Evolutionary conservation across 2,888 invertebrate species (phyloP), one percentile per base, ranked within the genome.

Genomic region (Brenthis ino): DNA sequence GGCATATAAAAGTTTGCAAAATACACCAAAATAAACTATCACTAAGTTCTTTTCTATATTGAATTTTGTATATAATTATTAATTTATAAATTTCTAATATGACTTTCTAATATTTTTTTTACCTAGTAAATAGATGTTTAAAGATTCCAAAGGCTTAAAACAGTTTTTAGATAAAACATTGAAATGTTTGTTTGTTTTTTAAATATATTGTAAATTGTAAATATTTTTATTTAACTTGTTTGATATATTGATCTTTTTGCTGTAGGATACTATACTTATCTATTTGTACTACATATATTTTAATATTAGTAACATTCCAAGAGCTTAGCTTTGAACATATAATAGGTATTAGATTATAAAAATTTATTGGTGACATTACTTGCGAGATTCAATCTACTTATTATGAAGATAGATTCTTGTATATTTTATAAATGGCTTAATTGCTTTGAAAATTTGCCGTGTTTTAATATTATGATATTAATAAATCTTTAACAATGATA

Each of bases 281-380:
- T 43, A 1, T 51, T 56, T 51, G 56, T 51, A 43, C 54, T 24
- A 63, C 54, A 24, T 67, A n/a, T 67, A 67, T 56, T 43, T 56
- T 67, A 57, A 20, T 72, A 72, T 16, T 72, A 55, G 74, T 74
- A 65, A 82, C 83, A 83, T 84, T 83, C 83, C 84, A 77, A 76
- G 72, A 81, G 75, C 75, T 77, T 75, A 77, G 71, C 58, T 77
- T 61, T 69, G 48, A 64, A 64, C 28, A 69, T 67, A 70, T 65
- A 74, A 57, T 47, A 43, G 33, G 28, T 57, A 20, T 47, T 50
- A 60, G 50, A 50, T 28, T 33, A 33, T n/a, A 60, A 60, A 60
- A 2, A 50, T 64, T 51, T 47, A 56, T 64, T 67, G 33, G 64
- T 60, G 56, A 68, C 68, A 58, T 58, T 67, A 60, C 28, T 61